These are phyloP conservation scores for Allolobophora icterica DNA, from an alignment of 2,888 invertebrate species.

Conservation along the genomic window DNA sequence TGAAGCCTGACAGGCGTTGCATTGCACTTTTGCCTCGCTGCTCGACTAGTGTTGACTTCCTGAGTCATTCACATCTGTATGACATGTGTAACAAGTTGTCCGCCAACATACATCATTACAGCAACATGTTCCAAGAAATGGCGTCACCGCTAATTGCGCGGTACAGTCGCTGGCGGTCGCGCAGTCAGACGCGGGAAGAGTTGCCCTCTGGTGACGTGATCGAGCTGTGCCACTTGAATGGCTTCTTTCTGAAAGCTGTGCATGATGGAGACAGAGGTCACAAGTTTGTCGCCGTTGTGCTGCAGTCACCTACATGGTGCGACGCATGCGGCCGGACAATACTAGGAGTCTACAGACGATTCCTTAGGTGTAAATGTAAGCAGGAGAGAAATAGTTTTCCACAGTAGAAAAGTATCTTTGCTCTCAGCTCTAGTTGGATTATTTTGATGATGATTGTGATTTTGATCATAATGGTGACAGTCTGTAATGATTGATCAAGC, in stretches of 20 bases:
- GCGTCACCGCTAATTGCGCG: background rate
- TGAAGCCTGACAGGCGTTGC: background rate
- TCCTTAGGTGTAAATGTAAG: constrained; percentile 30
- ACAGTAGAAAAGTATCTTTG: background rate
- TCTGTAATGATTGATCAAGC: background rate
- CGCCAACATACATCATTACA: background rate
- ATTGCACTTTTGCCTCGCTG: constrained; percentile 5
- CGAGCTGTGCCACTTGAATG: constrained; percentile 23
- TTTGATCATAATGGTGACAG: background rate
- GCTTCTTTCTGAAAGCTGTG: constrained; percentile 7
- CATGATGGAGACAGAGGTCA: constrained; percentile 19
- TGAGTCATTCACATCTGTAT: background rate
- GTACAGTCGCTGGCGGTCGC: constrained; percentile 19
- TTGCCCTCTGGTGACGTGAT: background rate
- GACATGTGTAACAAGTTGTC: constrained; percentile 24
- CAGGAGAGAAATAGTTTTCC: background rate
- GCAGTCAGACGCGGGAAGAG: constrained; percentile 24
- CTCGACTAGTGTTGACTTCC: background rate
- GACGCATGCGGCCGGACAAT: constrained; percentile 32
- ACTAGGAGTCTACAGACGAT: constrained; percentile 32
- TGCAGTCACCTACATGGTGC: constrained; percentile 33
- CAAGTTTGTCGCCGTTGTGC: constrained; percentile 31
- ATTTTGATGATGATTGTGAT: background rate
- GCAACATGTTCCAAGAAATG: background rate
- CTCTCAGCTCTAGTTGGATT: background rate